Conservation (phyloP, 2,888 invertebrate species). For the Miltochrista miniata region DNA sequence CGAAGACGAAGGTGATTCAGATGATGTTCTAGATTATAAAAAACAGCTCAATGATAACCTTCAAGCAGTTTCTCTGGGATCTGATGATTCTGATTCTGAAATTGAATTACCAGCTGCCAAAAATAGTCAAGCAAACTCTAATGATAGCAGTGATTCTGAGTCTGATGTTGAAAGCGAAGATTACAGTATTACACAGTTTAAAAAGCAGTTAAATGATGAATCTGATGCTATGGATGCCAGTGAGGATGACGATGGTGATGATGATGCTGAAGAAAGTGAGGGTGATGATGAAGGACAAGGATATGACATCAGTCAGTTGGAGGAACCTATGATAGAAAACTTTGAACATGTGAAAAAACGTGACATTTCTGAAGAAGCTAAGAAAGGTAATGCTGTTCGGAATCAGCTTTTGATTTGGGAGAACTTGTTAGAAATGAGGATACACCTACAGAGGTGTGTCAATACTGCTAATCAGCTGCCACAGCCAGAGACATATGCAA, state of each 20-base stretch:
- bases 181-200: constrained; percentile 53
- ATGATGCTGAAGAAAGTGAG: constrained; percentile 42
- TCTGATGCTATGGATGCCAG: constrained; percentile 31
- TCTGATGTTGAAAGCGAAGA: constrained; percentile 55
- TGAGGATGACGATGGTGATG: constrained; percentile 36
- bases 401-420: constrained; percentile 93
- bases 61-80: constrained; percentile 4
- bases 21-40: constrained; percentile 20
- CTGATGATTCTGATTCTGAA: constrained; percentile 13
- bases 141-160: constrained; percentile 19
- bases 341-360: constrained; percentile 84
- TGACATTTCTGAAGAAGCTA: constrained; percentile 82
- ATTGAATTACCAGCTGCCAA: constrained; percentile 16
- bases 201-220: constrained; percentile 47
- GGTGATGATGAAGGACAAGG: constrained; percentile 62
- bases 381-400: constrained; percentile 87
- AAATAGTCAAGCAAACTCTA: constrained; percentile 30
- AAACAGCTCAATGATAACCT: constrained; percentile 11
- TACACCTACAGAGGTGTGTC: constrained; percentile 93
- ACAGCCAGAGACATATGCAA: constrained; percentile 79
- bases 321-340: constrained; percentile 73
- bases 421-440: constrained; percentile 91
- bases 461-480: constrained; percentile 91
- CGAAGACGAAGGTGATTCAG: constrained; percentile 35
- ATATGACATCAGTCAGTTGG: constrained; percentile 72